Evolutionary conservation across 1,140 invertebrate genomes (phyloP), one percentile per base, ranked within the genome.

Genomic region (Tachypleus tridentatus): DNA sequence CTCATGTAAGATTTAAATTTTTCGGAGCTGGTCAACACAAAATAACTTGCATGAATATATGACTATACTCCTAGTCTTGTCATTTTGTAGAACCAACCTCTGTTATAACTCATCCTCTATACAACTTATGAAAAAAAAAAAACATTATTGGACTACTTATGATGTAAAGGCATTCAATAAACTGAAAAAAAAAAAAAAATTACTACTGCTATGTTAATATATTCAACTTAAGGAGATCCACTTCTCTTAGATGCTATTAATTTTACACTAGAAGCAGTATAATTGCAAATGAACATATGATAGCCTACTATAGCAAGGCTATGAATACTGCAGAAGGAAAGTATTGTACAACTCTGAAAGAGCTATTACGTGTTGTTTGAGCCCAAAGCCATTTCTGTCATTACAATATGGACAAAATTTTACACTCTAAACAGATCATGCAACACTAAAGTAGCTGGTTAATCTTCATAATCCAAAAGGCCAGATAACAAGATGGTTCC

Each of bases 161-260:
- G 58, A 58, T 8, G 8, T 59, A n/a, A 51, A 57, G 3, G 3
- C 63, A n/a, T 53, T 51, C 50, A 9, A 59, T 29, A 5, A 10
- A 47, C 29, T 64, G 57, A 64, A 64, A 51, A 7, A 10, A 64
- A 51, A 7, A 10, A 62, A 47, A 51, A 77, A 47, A 67, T 62
- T 29, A 62, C 6, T 3, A 9, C 70, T 9, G 69, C 73, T 6
- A 64, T 76, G 7, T 70, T 78, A 65, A 54, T 62, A 11, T 75
- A 69, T 64, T 72, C 76, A 47, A 63, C 77, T 61, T 74, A 74
- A 60, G 66, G 63, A 4, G 63, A 76, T 70, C 70, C 67, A 2
- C 78, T 78, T 62, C 72, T 76, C 3, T 66, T 80, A 0, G 80
- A 81, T 71, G 77, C 77, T 7, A 76, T 74, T 9, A 73, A 75